Conservation (phyloP, 2,113 vertebrate species). For the Odontesthes bonariensis region DNA sequence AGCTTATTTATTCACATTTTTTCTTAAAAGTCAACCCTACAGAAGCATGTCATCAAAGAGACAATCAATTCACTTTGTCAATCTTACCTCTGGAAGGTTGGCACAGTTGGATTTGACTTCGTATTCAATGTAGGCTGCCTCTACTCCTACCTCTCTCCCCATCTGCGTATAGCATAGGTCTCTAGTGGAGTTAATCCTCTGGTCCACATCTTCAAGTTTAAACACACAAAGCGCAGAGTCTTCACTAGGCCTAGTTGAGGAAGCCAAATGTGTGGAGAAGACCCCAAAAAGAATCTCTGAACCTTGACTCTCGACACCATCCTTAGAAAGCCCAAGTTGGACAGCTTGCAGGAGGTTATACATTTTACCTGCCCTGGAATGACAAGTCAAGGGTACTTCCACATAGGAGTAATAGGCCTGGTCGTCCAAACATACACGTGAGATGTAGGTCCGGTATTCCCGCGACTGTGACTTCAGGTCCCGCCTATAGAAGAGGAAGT, state of each 20-base stretch:
- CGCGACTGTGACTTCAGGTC: slow-evolving; percentile 91
- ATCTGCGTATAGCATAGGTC: slow-evolving; percentile 94
- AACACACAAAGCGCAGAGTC: slow-evolving; percentile 94
- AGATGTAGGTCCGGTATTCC: slow-evolving; percentile 94
- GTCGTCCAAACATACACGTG: slow-evolving; percentile 93
- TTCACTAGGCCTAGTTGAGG: slow-evolving; percentile 84
- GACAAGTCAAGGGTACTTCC: slow-evolving; percentile 92
- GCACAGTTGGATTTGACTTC: slow-evolving; percentile 96
- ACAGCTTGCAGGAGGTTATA: slow-evolving; percentile 94
- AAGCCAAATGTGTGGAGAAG: slow-evolving; percentile 87
- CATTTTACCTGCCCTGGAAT: slow-evolving; percentile 77
- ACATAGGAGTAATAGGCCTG: slow-evolving; percentile 96
- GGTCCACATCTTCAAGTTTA: slow-evolving; percentile 89
- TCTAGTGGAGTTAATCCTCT: slow-evolving; percentile 88
- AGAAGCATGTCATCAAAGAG: not conserved
- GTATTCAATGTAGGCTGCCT: slow-evolving; percentile 95
- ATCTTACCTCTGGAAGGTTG: slow-evolving; percentile 92
- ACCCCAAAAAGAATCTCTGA: slow-evolving; percentile 88
- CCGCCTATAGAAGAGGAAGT: slow-evolving; percentile 95
- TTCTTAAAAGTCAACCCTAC: not conserved
- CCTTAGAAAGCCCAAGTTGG: slow-evolving; percentile 80
- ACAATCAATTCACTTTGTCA: not conserved
- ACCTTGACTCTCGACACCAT: slow-evolving; percentile 19
- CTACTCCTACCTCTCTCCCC: slow-evolving; percentile 86
- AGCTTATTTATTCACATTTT: not conserved